phyloP scores from a whole-genome alignment of 2,888 invertebrate genomes.

The Pteria penguin region DNA sequence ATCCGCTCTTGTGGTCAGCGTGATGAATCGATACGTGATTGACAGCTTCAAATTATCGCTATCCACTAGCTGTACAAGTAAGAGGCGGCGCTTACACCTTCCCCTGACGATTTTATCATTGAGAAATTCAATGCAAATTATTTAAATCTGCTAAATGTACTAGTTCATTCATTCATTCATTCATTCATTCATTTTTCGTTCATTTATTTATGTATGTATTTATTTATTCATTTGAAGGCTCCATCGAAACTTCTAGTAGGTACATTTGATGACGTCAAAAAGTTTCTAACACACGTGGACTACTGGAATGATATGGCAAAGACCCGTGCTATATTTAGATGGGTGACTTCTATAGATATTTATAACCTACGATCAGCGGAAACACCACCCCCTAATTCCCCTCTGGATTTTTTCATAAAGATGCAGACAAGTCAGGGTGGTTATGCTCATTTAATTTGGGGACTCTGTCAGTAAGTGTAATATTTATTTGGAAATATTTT shows the following conservation, averaged over 20 bases:
- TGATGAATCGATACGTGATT: no score
- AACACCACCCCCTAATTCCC: constrained; percentile 27
- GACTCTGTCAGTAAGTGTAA: constrained; percentile 31
- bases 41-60: no score
- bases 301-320: constrained; percentile 28
- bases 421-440: constrained; percentile 33
- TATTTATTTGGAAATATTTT: no score
- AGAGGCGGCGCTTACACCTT: no score
- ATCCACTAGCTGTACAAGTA: no score
- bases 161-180: not conserved
- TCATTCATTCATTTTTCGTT: not conserved
- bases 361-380: constrained; percentile 17
- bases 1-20: no score
- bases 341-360: constrained; percentile 29
- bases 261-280: constrained; percentile 30
- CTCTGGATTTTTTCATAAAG: constrained; percentile 30
- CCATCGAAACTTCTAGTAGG: constrained; percentile 21
- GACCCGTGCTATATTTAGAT: constrained; percentile 20
- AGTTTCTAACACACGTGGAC: constrained; percentile 25
- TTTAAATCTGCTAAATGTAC: no score
- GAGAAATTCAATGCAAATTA: no score
- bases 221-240: constrained; percentile 6
- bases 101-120: not conserved
- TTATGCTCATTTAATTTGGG: constrained; percentile 33
- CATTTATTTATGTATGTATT: not conserved